Percentiles rank a stretch among this genome's conserved stretches.
These are phyloP conservation scores for Callionymus lyra DNA, from an alignment of 2,113 vertebrate species.

Conservation along the genomic window DNA sequence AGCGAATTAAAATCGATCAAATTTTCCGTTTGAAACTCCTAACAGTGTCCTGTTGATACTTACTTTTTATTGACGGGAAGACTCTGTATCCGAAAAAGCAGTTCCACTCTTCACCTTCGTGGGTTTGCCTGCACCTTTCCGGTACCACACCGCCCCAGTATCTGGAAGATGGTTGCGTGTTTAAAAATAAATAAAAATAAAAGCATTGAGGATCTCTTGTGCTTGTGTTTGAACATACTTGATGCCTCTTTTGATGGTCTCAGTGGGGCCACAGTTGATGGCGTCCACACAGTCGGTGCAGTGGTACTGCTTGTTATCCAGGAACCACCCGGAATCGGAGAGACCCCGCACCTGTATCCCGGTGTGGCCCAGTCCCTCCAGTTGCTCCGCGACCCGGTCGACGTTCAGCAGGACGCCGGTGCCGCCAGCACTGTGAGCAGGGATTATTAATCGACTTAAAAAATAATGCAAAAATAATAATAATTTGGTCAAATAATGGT, in stretches of 20 bases:
- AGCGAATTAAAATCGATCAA: neutral
- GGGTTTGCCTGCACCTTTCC: constrained; percentile 78
- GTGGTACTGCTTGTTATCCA: constrained; percentile 94
- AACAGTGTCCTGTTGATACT: constrained; percentile 30
- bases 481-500: neutral
- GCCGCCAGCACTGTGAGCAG: constrained; percentile 78
- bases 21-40: too few relatives aligned
- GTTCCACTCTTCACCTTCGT: constrained; percentile 94
- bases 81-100: constrained; percentile 98
- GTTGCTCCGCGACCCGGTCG: constrained; percentile 82
- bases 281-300: constrained; percentile 85
- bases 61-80: constrained; percentile 91
- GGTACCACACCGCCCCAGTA: constrained; percentile 92
- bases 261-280: constrained; percentile 81
- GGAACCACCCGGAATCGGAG: constrained; percentile 93
- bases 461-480: neutral
- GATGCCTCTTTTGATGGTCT: constrained; percentile 92
- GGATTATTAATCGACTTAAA: neutral
- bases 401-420: constrained; percentile 93
- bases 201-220: neutral
- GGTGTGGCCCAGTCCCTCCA: constrained; percentile 79
- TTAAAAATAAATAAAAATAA: too few relatives aligned
- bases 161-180: constrained; percentile 46
- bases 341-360: constrained; percentile 89
- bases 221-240: constrained; percentile 69